Conservation (phyloP, 30 jellyfish, hydroid and myxozoan species). For the Pelagia noctiluca region DNA sequence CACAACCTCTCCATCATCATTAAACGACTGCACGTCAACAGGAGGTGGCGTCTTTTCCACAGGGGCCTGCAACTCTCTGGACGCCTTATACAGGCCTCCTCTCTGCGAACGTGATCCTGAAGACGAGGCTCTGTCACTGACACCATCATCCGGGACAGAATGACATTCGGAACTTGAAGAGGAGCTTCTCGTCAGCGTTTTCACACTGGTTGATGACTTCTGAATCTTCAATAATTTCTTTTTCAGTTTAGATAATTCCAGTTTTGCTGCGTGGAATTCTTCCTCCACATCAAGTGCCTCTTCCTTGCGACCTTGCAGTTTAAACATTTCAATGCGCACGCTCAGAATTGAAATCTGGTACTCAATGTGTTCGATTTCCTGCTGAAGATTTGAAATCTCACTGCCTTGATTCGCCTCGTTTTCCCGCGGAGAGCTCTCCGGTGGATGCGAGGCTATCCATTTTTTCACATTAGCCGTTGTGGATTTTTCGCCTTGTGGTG, state of each 20-base stretch:
- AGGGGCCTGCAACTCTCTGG: constrained; percentile 80
- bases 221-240: constrained; percentile 48
- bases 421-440: not conserved
- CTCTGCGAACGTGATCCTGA: constrained; percentile 55
- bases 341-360: constrained; percentile 3
- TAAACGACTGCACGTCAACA: constrained; percentile 55
- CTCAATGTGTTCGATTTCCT: constrained; percentile 52
- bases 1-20: constrained; percentile 87
- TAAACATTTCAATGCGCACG: constrained; percentile 19
- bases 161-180: constrained; percentile 51
- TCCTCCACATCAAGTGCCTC: constrained; percentile 78
- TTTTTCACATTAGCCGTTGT: constrained; percentile 55
- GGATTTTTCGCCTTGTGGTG: constrained; percentile 46
- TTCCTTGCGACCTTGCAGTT: constrained; percentile 47
- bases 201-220: constrained; percentile 27
- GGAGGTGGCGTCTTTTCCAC: constrained; percentile 67
- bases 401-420: constrained; percentile 25
- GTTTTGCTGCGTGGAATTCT: constrained; percentile 56
- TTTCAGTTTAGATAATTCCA: constrained; percentile 65
- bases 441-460: constrained; percentile 65
- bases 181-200: constrained; percentile 12
- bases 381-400: not conserved
- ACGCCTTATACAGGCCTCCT: constrained; percentile 33
- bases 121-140: constrained; percentile 69
- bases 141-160: constrained; percentile 35